Base-by-base conservation (phyloP, 2,888 invertebrate species). In the Muscina levida region DNA sequence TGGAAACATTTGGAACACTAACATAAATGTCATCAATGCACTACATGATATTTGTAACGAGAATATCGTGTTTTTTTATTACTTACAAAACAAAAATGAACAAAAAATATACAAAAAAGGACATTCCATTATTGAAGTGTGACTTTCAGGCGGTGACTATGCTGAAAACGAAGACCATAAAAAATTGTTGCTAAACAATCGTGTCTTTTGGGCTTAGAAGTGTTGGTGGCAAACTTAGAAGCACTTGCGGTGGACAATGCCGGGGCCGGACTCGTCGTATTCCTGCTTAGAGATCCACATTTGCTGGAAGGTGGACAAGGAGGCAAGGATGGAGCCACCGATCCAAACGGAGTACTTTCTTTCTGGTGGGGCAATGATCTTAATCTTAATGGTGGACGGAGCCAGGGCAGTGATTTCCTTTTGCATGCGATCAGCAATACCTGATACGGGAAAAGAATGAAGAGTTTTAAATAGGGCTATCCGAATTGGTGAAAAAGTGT, bases 171-270 rank as follows among this genome's bases (percentile, higher is more conserved):
- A 22, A 57, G 72, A n/a, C 82, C 24, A 68, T 77, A 56, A 15
- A 73, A 72, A 26, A n/a, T n/a, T 81, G 68, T 82, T 80, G 67
- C 26, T 62, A 65, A 26, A 19, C 68, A 68, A 71, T 72, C 62
- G 57, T 81, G 81, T 81, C 81, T 81, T 81, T 81, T 81, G 75
- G 74, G 81, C 81, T 77, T 77, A 81, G 72, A 66, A 72, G 68
- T 56, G 53, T 39, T 13, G 11, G 53, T 15, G 2, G 17, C 42
- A 19, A 57, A 83, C 82, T 95, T 97, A 97, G 95, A 97, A 97
- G 94, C 97, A 98, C 94, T 98, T 98, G 93, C 98, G 96, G 95
- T 98, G 98, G 89, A 98, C 98, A 90, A 97, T 97, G 88, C 89
- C 89, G 37, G 89, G 89, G 68, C 89, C 89, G 65, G 89, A 89